A percentile compares a stretch with the other conserved stretches of the same genome.
Conservation (phyloP, 2,113 vertebrate species). For the Lophotis ruficrista region DNA sequence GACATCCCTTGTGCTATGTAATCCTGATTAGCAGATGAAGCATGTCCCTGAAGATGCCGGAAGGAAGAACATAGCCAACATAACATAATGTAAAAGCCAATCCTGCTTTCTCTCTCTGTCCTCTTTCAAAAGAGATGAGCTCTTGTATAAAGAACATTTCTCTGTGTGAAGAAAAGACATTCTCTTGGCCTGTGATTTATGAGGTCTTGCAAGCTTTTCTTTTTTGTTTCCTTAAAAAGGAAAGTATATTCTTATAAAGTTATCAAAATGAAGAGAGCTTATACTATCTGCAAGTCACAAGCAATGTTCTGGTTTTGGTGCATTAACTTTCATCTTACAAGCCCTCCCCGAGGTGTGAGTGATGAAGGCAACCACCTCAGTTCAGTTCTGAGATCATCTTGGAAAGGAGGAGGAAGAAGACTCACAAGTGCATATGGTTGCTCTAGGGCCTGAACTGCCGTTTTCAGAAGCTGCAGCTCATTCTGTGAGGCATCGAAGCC, state of each 20-base stretch:
- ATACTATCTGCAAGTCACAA: not conserved
- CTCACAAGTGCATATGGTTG: not conserved
- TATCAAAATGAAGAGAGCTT: not conserved
- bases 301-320: not conserved
- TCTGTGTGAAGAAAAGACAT: not conserved
- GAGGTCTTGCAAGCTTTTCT: not conserved
- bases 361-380: not conserved
- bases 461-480: not conserved
- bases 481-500: not conserved
- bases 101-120: not conserved
- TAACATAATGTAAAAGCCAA: not conserved
- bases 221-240: not conserved
- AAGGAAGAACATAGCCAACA: not conserved
- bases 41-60: not conserved
- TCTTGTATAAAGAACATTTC: not conserved
- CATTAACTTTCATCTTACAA: not conserved
- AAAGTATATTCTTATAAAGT: not conserved
- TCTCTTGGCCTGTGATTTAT: not conserved
- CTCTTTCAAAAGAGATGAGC: not conserved
- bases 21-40: not conserved
- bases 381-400: not conserved
- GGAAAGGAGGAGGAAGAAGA: not conserved
- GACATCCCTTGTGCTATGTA: not conserved
- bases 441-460: not conserved
- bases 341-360: not conserved